Evolutionary conservation across 2,797 vertebrate species (phyloP), one percentile per base, ranked within the genome.

Genomic region (Enteromius treurensis): DNA sequence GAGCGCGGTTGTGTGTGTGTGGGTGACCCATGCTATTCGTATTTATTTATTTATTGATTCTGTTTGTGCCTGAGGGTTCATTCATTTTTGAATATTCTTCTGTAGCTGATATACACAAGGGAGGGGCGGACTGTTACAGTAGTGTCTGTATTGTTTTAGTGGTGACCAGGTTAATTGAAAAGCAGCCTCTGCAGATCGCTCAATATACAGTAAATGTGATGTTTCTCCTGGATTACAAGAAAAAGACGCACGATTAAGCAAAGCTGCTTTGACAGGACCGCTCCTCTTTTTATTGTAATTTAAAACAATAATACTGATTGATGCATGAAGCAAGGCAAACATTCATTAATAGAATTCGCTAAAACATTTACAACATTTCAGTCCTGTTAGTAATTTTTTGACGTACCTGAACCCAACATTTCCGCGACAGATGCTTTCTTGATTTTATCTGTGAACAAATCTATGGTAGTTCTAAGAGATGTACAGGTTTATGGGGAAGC

Each of bases 81-180:
- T 9, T 40, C 19, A 40, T 40, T 40, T 53, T 4, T 40, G 13
- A 76, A 58, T 15, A 1, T 37, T 37, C 5, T 40, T 9, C 11
- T 55, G 32, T 7, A n/a, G 15, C 60, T 64, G 60, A 64, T 64
- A 64, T 8, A 3, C 26, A 19, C 6, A 9, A 17, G 29, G 62
- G 7, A 17, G 29, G 5, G 7, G 6, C 26, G 32, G 60, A 64
- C 26, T 21, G 17, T 74, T n/a, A 90, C 67, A 85, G 90, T 81
- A 81, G 89, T 90, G 81, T 87, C 70, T 89, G 86, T 37, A 70
- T 86, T 83, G 90, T 80, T 89, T 92, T 88, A 89, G 85, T 88
- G 88, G 88, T 91, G 90, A 85, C 82, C 89, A 86, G 91, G 86
- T 88, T 92, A 92, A 91, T 95, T 93, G 90, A 94, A 93, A 75